Base-by-base conservation (phyloP, 92 coral and sea anemone species). In the Phenganax subtilis region DNA sequence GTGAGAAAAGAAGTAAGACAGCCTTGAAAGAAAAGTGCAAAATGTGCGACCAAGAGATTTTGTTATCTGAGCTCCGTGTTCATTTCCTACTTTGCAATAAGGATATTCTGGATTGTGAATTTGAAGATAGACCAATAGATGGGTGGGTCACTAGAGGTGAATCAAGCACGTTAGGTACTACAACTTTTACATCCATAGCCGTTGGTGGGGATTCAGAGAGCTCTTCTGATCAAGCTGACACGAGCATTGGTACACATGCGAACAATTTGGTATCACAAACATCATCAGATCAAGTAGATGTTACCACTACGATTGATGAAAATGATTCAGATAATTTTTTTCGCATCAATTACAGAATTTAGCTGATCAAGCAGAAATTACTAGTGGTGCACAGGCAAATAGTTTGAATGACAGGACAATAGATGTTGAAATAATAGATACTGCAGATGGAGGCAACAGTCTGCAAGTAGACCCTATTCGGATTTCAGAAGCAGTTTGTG, bases 11-110 rank as follows among this genome's bases (percentile, higher is more conserved):
- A 60, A 76, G 78, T 82, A 85, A 76, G 51, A 79, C 88, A 59
- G 25, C 62, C 54, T 57, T 88, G 14, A 85, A 73, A 51, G 91
- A 82, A 80, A 85, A 83, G 80, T 88, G 89, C 27, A 80, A 69
- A 61, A 72, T 76, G 75, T 82, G 87, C 60, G 51, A 69, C n/a
- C 73, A 78, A 59, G 87, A 86, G 29, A 55, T 85, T 44, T 29
- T 86, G 55, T 69, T 88, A 71, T 72, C 71, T 17, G 87, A 85
- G 17, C 85, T 88, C 11, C 81, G 85, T 59, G 55, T 37, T 16
- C 89, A 85, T 79, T 72, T 79, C 52, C 12, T 56, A 51, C 37
- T 29, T 75, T 88, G 89, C 25, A 75, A 17, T 5, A 75, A 75
- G 27, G 68, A 20, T 9, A 37, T 30, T 28, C 51, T 75, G 10